A percentile compares a stretch with the other conserved stretches of the same genome.
phyloP scores from a whole-genome alignment of 2,888 invertebrate species.

The Phymatocera aterrima region DNA sequence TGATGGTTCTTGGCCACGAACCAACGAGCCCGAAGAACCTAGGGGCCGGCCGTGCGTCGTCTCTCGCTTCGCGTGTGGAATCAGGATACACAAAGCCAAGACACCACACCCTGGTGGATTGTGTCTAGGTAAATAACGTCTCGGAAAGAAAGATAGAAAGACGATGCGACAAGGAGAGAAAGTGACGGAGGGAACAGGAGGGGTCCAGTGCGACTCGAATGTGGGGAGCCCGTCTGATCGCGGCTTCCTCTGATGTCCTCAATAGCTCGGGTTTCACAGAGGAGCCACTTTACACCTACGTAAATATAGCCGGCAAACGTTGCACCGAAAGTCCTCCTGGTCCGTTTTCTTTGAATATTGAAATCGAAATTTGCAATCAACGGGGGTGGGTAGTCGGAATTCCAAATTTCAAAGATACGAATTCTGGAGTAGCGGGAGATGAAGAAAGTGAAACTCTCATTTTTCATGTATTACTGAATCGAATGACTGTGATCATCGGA shows the following conservation, averaged over 20 bases:
- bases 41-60: not conserved
- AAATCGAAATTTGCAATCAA: not conserved
- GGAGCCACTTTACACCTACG: slow-evolving; percentile 56
- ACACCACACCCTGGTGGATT: slow-evolving; percentile 50
- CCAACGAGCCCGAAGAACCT: slow-evolving; percentile 33
- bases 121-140: slow-evolving; percentile 47
- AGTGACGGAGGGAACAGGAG: not conserved
- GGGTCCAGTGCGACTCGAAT: not conserved
- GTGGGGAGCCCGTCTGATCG: slow-evolving; percentile 36
- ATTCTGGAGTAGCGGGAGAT: too few relatives aligned
- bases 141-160: not conserved
- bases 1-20: slow-evolving; percentile 47
- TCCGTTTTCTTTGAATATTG: not conserved
- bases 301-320: slow-evolving; percentile 42
- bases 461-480: too few relatives aligned
- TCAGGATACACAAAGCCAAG: slow-evolving; percentile 47
- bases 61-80: too few relatives aligned
- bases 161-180: too few relatives aligned
- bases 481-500: too few relatives aligned
- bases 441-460: too few relatives aligned
- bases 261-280: slow-evolving; percentile 55
- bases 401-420: too few relatives aligned
- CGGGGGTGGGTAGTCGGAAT: too few relatives aligned
- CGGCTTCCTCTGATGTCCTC: slow-evolving; percentile 54
- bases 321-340: not conserved